Evolutionary conservation across 2,888 invertebrate species (phyloP), one percentile per base, ranked within the genome.

Genomic region (Drosophila eohydei): DNA sequence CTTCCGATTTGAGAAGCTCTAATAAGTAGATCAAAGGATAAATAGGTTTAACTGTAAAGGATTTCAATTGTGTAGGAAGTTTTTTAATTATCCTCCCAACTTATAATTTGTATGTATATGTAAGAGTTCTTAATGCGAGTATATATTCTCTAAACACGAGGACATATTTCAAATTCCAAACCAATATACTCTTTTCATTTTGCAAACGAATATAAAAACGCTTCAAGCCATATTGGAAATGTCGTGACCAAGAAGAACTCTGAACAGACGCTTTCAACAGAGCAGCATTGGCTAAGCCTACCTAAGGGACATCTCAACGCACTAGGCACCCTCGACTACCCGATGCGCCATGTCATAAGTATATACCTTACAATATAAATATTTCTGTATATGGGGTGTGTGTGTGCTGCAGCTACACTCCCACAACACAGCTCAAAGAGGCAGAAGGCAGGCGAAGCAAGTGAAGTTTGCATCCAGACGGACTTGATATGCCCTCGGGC

Each of bases 371-470:
- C 28, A 40, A 54, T 41, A 67, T 51, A 30, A 12, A 51, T 32
- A 66, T 40, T 30, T 65, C 41, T 44, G 46, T 60, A 55, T 59
- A 48, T 26, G 43, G 82, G 16, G 12, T 50, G 50, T 6, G 7
- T 16, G 30, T 12, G 16, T 41, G 41, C 3, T 41, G n/a, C 8
- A 30, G 50, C 7, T 66, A 73, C 73, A 77, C 88, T 74, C 83
- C 86, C 86, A 83, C 88, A 65, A 66, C 58, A 46, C 58, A 46
- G 48, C 59, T 50, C 16, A 32, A 28, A 26, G n/a, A n/a, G 43
- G 43, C 54, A 26, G 16, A 11, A 48, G 36, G 48, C 16, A 36
- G 40, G 7, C 14, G 56, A 30, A 34, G 30, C 74, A 54, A 57
- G n/a, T 52, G 40, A 14, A 36, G 51, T 52, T 34, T 52, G 51